A percentile compares a stretch with the other conserved stretches of the same genome.
These are phyloP conservation scores for Ptilodon capucinus DNA, from an alignment of 2,888 invertebrate genomes.

Conservation along the genomic window DNA sequence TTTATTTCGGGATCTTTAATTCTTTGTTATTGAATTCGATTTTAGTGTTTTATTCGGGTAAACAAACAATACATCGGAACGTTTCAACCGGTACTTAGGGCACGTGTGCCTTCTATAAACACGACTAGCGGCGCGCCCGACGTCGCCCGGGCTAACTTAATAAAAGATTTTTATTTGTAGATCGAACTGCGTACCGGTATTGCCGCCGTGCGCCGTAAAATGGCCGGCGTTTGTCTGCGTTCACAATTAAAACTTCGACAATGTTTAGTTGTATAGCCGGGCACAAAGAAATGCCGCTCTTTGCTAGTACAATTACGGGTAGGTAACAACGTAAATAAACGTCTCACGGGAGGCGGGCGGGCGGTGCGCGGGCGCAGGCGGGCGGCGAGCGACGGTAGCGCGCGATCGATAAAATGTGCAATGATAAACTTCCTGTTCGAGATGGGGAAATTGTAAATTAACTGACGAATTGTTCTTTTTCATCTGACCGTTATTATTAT, in stretches of 20 bases:
- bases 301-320: constrained; percentile 62
- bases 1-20: constrained; percentile 83
- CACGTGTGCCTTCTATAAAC: constrained; percentile 73
- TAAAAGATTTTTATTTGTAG: constrained; percentile 77
- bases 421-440: constrained; percentile 75
- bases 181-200: constrained; percentile 59
- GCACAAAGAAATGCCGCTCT: constrained; percentile 77
- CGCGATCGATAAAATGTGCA: constrained; percentile 77
- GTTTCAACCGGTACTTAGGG: constrained; percentile 72
- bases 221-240: constrained; percentile 70
- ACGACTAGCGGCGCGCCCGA: constrained; percentile 59
- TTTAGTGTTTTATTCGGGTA: constrained; percentile 83
- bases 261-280: constrained; percentile 66
- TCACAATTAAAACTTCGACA: constrained; percentile 78
- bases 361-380: constrained; percentile 25
- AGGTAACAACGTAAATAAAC: constrained; percentile 67
- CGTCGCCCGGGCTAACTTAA: constrained; percentile 62
- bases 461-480: constrained; percentile 73
- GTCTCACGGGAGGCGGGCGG: constrained; percentile 13
- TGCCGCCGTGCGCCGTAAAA: constrained; percentile 64
- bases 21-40: constrained; percentile 83
- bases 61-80: constrained; percentile 80
- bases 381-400: constrained; percentile 60
- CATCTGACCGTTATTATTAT: constrained; percentile 70
- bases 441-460: constrained; percentile 77